A percentile compares a stretch with the other conserved stretches of the same genome.
Conservation (phyloP, 2,888 invertebrate species). For the Cosmorhoe ocellata region DNA sequence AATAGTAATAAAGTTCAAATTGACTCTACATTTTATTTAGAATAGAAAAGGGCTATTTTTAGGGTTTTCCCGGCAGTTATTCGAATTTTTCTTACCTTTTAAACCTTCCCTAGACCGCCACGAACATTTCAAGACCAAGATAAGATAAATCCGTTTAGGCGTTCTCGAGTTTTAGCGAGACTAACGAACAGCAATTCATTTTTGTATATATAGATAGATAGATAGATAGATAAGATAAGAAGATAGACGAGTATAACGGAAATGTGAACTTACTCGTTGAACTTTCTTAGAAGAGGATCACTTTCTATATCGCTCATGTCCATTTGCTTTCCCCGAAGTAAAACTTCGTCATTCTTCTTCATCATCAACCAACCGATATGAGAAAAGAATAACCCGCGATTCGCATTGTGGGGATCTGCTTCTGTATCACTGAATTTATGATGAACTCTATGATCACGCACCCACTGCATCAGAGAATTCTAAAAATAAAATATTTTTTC, state of each 20-base stretch:
- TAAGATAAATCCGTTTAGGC: too few relatives aligned
- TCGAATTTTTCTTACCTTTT: too few relatives aligned
- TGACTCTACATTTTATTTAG: too few relatives aligned
- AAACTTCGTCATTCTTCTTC: slow-evolving; percentile 91
- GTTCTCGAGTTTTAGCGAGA: too few relatives aligned
- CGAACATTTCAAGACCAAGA: too few relatives aligned
- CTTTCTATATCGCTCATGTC: slow-evolving; percentile 89
- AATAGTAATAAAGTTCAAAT: too few relatives aligned
- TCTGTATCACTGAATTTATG: slow-evolving; percentile 93
- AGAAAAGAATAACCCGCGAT: slow-evolving; percentile 93
- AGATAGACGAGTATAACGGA: not conserved
- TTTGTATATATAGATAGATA: too few relatives aligned
- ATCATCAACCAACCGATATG: slow-evolving; percentile 94
- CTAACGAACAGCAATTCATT: too few relatives aligned
- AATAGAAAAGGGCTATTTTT: too few relatives aligned
- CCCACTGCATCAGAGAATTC: slow-evolving; percentile 81
- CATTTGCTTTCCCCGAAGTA: slow-evolving; percentile 87
- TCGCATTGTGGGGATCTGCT: slow-evolving; percentile 92
- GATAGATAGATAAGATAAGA: too few relatives aligned
- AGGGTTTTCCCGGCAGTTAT: too few relatives aligned
- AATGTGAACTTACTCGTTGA: slow-evolving; percentile 84
- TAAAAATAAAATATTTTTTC: slow-evolving; percentile 37
- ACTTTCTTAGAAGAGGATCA: slow-evolving; percentile 88
- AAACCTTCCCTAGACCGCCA: too few relatives aligned
- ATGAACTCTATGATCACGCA: slow-evolving; percentile 87